Base-by-base conservation (phyloP, 2,113 vertebrate species). In the Macrotis lagotis region DNA sequence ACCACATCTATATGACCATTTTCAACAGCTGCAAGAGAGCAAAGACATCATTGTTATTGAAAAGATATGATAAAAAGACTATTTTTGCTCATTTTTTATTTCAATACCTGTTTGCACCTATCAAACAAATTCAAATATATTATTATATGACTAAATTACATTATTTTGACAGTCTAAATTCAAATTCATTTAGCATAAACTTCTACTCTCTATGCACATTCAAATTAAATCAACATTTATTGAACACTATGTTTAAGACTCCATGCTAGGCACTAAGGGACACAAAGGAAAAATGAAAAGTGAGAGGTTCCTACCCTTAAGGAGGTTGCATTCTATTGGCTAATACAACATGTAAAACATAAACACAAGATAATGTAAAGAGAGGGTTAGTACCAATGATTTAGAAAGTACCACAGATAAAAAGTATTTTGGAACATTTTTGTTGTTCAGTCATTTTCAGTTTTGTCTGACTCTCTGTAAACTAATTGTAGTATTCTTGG, bases 11-110 rank as follows among this genome's bases (percentile, higher is more conserved):
- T n/a, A 48, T 99, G 98, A 7, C 98, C 98, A 4, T 97, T 97
- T 94, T 99, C 98, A 91, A 99, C 99, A 98, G 99, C 99, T 99
- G 98, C 8, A 92, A 97, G 90, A 91, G 11, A 97, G 59, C 0
- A 94, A 94, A 96, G 89, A 89, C 55, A 92, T 44, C 3, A 90
- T 0, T 25, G 2, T 95, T 90, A 97, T 50, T 55, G 95, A 92
- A 96, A 90, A 96, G 26, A n/a, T n/a, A 51, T 66, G 48, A 96
- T 92, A 96, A 55, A 93, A 96, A 37, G 44, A 50, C 55, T 90
- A n/a, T 53, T 96, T 31, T 51, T 93, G 48, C 1, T 37, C 3
- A 91, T 90, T 37, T 97, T 48, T 94, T 51, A 92, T 91, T 26
- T n/a, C 2, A 91, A 90, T 88, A n/a, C 24, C 91, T 96, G 90